Evolutionary conservation across 1,140 invertebrate genomes (phyloP).

Genomic region (Maconellicoccus hirsutus): DNA sequence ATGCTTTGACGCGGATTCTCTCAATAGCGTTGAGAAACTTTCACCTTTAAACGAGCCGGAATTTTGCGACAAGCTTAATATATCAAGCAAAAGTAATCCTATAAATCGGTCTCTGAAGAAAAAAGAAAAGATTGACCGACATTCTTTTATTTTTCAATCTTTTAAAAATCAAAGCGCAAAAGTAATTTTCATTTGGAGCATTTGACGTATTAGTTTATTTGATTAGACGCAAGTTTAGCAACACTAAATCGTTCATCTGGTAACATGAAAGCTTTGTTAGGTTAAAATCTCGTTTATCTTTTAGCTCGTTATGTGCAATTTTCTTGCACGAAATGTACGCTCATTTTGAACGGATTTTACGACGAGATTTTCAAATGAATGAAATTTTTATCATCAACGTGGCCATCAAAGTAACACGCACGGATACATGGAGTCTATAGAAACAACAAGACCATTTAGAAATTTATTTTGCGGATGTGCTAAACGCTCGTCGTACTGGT

Average conservation of each 20-base stretch:
- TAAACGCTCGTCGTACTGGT: no score
- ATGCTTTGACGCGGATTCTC: background rate
- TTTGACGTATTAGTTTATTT: background rate
- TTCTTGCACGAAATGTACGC: background rate
- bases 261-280: background rate
- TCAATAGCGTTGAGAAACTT: background rate
- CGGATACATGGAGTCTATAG: no score
- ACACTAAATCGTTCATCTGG: no score
- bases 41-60: background rate
- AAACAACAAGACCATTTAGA: no score
- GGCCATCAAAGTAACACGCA: no score
- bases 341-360: background rate
- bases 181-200: background rate
- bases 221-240: background rate
- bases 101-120: background rate
- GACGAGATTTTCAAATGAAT: no score
- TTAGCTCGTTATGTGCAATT: background rate
- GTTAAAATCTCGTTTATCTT: slow-evolving; percentile 3
- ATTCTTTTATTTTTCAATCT: slow-evolving; percentile 1
- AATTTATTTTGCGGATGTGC: no score
- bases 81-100: background rate
- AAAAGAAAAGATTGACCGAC: background rate
- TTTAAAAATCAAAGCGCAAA: background rate
- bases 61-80: no score
- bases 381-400: no score